Conservation (phyloP, 2,888 invertebrate species). For the Cecidostiba fungosa region DNA sequence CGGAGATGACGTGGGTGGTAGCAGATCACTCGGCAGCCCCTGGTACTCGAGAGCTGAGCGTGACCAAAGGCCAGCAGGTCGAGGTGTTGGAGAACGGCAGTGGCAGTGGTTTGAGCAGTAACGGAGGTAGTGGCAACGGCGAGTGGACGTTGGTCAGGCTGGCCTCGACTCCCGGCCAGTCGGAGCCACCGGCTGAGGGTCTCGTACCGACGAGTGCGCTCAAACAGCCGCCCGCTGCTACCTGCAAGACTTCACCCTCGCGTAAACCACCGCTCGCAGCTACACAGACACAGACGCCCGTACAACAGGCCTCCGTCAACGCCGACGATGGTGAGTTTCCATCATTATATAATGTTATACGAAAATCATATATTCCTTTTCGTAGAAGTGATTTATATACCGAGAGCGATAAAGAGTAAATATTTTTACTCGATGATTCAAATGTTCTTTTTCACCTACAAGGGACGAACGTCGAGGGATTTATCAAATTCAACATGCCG, state of each 20-base stretch:
- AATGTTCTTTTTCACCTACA: no score
- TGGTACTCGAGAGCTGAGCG: constrained; percentile 90
- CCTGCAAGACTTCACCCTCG: constrained; percentile 82
- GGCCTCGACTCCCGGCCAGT: constrained; percentile 80
- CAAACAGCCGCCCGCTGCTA: constrained; percentile 86
- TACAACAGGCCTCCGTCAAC: constrained; percentile 70
- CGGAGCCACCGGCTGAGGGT: constrained; percentile 87
- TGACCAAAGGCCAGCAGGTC: constrained; percentile 95
- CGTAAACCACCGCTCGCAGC: constrained; percentile 76
- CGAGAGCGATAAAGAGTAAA: no score
- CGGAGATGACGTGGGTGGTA: constrained; percentile 95
- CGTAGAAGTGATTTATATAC: no score
- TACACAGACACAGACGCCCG: constrained; percentile 64
- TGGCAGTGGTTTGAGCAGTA: constrained; percentile 71
- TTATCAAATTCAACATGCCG: neutral
- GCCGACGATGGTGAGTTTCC: constrained; percentile 80
- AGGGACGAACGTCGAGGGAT: neutral
- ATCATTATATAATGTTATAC: neutral
- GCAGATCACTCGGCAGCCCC: constrained; percentile 90
- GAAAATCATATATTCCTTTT: no score
- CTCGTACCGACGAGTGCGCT: constrained; percentile 90
- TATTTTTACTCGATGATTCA: no score
- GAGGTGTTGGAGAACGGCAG: constrained; percentile 92
- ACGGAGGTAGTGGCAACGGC: constrained; percentile 70
- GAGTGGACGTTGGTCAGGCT: constrained; percentile 82